Conservation (phyloP, 2,888 invertebrate species). For the Sinhomidia bicolor region DNA sequence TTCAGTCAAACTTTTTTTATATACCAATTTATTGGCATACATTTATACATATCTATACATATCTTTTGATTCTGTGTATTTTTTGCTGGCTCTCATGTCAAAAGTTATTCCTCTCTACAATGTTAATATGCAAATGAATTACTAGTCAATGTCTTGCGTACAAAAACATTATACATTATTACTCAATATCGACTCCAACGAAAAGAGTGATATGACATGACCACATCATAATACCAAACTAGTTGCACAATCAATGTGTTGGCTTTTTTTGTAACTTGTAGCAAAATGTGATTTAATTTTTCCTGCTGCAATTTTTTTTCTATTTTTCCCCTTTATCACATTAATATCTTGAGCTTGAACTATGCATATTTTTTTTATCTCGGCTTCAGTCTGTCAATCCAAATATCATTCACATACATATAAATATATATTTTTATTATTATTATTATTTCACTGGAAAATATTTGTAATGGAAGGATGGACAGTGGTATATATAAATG, state of each 20-base stretch:
- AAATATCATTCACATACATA: not conserved
- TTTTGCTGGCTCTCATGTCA: too few species aligned
- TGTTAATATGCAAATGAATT: not conserved
- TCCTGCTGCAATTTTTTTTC: conserved; percentile 27
- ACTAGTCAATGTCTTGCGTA: not conserved
- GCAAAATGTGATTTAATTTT: not conserved
- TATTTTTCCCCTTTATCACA: not conserved
- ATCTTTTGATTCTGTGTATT: too few species aligned
- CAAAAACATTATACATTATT: not conserved
- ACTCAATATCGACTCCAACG: not conserved
- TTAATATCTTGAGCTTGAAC: not conserved
- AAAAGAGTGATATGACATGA: conserved; percentile 22
- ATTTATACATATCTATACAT: too few species aligned
- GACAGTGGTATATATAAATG: too few species aligned
- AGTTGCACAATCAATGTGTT: conserved; percentile 45
- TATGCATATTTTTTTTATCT: not conserved
- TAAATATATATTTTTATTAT: not conserved
- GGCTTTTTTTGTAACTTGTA: not conserved
- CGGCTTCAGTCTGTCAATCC: not conserved
- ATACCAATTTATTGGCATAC: too few species aligned
- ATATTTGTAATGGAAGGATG: not conserved
- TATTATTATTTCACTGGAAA: not conserved
- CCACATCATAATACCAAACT: too few species aligned
- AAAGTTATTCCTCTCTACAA: too few species aligned
- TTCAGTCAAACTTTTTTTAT: too few species aligned